Evolutionary conservation across 1,140 invertebrate species (phyloP).

Genomic region (Leptinotarsa defecta): DNA sequence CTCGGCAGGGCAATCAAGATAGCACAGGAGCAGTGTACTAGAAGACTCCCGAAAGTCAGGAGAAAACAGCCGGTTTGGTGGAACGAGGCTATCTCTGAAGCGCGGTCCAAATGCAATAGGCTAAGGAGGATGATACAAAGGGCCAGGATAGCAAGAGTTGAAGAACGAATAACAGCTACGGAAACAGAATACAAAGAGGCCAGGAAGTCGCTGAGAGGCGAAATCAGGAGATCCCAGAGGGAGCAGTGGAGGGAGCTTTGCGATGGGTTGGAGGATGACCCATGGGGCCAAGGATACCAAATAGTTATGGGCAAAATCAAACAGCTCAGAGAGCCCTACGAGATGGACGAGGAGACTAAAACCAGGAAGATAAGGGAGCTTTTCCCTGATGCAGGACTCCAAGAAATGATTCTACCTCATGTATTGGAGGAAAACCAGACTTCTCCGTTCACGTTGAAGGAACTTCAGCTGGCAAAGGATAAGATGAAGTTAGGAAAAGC

Average conservation of each 20-base stretch:
- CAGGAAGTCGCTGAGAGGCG: background rate
- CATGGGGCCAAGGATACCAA: slow-evolving; percentile 13
- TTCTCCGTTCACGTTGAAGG: background rate
- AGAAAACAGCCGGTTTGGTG: slow-evolving; percentile 11
- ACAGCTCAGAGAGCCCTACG: background rate
- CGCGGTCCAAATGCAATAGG: background rate
- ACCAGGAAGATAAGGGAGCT: background rate
- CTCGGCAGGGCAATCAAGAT: background rate
- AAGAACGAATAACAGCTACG: background rate
- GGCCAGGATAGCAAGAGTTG: background rate
- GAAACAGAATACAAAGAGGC: background rate
- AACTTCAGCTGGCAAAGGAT: background rate
- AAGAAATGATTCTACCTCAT: background rate
- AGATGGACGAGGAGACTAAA: background rate
- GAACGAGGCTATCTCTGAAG: background rate
- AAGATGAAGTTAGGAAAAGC: slow-evolving; percentile 7
- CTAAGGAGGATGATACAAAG: background rate
- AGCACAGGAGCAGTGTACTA: background rate
- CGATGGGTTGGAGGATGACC: background rate
- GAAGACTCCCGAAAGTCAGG: background rate
- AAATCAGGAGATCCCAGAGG: slow-evolving; percentile 9
- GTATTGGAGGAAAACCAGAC: background rate
- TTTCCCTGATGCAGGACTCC: background rate
- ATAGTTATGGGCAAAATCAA: slow-evolving; percentile 4
- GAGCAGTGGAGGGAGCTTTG: slow-evolving; percentile 10